A percentile compares a stretch with the other conserved stretches of the same genome.
Conservation (phyloP, 2,888 invertebrate species). For the Drosophila paranaensis region DNA sequence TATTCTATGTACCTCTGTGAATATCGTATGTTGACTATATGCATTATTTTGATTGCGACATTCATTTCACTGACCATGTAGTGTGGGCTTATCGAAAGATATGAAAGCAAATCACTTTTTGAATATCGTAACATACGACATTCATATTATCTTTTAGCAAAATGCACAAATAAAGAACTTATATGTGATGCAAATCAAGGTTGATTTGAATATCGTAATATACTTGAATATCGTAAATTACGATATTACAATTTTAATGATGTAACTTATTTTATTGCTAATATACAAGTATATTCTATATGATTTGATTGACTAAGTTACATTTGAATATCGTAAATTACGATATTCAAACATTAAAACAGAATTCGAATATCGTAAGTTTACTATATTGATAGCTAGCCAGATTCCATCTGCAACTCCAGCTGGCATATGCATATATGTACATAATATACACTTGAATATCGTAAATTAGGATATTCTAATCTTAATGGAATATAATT, state of each 20-base stretch:
- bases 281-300: not conserved
- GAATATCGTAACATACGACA: not conserved
- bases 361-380: not conserved
- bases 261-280: not conserved
- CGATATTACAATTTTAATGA: not conserved
- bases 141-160: not conserved
- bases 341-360: not conserved
- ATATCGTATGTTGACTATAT: not conserved
- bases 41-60: not conserved
- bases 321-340: not conserved
- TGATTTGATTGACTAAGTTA: not conserved
- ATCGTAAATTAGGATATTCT: not conserved
- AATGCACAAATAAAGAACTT: not conserved
- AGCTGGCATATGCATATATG: no score
- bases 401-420: no score
- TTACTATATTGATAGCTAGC: constrained; percentile 8
- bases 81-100: not conserved
- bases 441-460: not conserved
- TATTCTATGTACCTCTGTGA: not conserved
- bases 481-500: no score
- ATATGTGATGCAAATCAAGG: not conserved
- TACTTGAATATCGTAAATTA: not conserved
- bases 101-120: not conserved
- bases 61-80: not conserved
- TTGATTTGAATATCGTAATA: not conserved